phyloP scores from a whole-genome alignment of 1,140 invertebrate species.

The Orius insidiosus region DNA sequence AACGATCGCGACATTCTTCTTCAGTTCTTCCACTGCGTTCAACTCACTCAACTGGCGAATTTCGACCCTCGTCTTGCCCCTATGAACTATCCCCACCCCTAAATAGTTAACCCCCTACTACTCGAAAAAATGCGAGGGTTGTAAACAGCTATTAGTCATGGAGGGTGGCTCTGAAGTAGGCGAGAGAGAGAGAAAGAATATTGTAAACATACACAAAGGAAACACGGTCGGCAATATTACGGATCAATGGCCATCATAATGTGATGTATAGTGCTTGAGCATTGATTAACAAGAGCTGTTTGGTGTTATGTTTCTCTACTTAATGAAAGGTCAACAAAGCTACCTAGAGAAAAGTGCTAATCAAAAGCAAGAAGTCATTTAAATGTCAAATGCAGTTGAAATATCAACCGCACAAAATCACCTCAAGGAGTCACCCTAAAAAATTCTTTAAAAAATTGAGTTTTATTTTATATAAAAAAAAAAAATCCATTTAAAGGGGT shows the following conservation, averaged over 20 bases:
- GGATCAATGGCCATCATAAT: slow-evolving; percentile 6
- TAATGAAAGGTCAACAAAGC: too few relatives aligned
- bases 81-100: slow-evolving; percentile 3
- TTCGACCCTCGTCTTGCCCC: too few relatives aligned
- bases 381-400: too few relatives aligned
- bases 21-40: slow-evolving; percentile 2
- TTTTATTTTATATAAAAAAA: too few relatives aligned
- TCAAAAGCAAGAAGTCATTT: too few relatives aligned
- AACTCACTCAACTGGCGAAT: background rate
- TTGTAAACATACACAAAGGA: slow-evolving; percentile 6
- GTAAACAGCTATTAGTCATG: slow-evolving; percentile 11
- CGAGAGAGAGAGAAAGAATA: slow-evolving; percentile 1
- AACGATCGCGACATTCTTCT: slow-evolving; percentile 19
- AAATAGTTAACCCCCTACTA: background rate
- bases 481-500: too few relatives aligned
- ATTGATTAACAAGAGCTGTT: background rate
- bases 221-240: slow-evolving; percentile 6
- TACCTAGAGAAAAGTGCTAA: too few relatives aligned
- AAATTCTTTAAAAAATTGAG: too few relatives aligned
- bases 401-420: too few relatives aligned
- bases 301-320: too few relatives aligned
- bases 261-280: background rate
- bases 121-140: slow-evolving; percentile 3
- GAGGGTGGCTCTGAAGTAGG: slow-evolving; percentile 1
- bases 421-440: too few relatives aligned